These are phyloP conservation scores for Rhagonycha fulva DNA, from an alignment of 2,888 invertebrate species.

Conservation along the genomic window DNA sequence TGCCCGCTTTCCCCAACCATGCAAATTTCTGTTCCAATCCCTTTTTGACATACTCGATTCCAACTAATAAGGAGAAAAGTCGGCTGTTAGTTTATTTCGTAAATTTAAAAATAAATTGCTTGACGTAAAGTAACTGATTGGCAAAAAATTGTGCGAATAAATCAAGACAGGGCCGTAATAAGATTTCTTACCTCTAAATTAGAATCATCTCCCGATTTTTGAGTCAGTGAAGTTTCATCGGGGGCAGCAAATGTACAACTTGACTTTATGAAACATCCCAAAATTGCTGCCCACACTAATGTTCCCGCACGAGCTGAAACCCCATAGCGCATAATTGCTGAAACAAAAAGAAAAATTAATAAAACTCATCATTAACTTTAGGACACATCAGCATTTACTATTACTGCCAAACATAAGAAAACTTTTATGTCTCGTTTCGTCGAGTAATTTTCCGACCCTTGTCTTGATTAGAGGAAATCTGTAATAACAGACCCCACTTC, in stretches of 20 bases:
- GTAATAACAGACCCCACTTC: not conserved
- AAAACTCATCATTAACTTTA: not conserved
- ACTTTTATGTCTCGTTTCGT: not conserved
- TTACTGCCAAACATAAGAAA: not conserved
- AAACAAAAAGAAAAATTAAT: conserved; percentile 29
- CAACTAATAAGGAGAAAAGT: conserved; percentile 40
- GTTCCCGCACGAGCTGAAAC: conserved; percentile 39
- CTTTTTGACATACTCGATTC: conserved; percentile 64
- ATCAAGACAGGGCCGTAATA: not conserved
- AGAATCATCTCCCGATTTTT: conserved; percentile 41
- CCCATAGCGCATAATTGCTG: conserved; percentile 48
- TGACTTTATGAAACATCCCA: conserved; percentile 43
- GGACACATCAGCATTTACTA: not conserved
- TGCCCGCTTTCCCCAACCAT: conserved; percentile 63
- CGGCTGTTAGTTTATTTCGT: not conserved
- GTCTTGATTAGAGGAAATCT: not conserved
- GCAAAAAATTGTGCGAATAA: not conserved
- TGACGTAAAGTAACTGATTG: not conserved
- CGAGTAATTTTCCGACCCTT: not conserved
- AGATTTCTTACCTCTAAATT: conserved; percentile 42
- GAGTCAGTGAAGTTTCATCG: conserved; percentile 36
- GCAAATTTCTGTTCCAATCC: conserved; percentile 64
- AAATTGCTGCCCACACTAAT: conserved; percentile 42
- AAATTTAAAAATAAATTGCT: not conserved
- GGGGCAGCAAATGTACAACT: conserved; percentile 36